A percentile compares a stretch with the other conserved stretches of the same genome.
Evolutionary conservation across 2,797 vertebrate genomes (phyloP).

Genomic region (Myotis findleyi): DNA sequence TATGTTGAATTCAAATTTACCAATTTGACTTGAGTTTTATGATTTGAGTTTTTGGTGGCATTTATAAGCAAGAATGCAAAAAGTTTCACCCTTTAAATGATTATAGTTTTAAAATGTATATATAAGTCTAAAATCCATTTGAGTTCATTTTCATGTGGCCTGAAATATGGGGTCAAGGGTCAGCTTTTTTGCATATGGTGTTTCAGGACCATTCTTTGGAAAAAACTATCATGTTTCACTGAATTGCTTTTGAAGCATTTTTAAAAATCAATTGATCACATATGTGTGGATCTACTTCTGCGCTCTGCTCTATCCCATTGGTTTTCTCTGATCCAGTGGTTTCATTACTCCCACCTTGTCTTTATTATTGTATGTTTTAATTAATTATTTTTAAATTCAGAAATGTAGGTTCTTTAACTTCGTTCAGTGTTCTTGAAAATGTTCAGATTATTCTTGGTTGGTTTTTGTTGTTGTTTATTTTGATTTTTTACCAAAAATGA

Average conservation of each 20-base stretch:
- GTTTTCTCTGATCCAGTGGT: neutral
- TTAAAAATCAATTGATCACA: neutral
- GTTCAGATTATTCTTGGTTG: neutral
- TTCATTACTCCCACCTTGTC: neutral
- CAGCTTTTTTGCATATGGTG: neutral
- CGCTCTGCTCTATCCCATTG: neutral
- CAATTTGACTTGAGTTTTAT: neutral
- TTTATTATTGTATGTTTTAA: neutral
- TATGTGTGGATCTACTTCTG: neutral
- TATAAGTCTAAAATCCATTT: neutral
- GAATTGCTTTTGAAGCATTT: neutral
- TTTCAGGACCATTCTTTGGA: neutral
- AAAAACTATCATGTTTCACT: neutral
- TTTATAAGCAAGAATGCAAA: neutral
- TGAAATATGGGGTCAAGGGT: neutral
- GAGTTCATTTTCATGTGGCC: neutral
- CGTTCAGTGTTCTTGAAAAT: neutral
- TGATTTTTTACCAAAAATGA: neutral
- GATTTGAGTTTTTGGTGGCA: neutral
- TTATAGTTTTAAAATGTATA: neutral
- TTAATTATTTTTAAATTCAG: constrained; percentile 32
- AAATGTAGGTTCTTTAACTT: neutral
- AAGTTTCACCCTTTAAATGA: neutral
- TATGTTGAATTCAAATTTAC: neutral
- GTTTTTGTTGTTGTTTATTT: neutral